A percentile compares a stretch with the other conserved stretches of the same genome.
Conservation (phyloP, 2,113 vertebrate genomes). For the Melanostigma gelatinosum region DNA sequence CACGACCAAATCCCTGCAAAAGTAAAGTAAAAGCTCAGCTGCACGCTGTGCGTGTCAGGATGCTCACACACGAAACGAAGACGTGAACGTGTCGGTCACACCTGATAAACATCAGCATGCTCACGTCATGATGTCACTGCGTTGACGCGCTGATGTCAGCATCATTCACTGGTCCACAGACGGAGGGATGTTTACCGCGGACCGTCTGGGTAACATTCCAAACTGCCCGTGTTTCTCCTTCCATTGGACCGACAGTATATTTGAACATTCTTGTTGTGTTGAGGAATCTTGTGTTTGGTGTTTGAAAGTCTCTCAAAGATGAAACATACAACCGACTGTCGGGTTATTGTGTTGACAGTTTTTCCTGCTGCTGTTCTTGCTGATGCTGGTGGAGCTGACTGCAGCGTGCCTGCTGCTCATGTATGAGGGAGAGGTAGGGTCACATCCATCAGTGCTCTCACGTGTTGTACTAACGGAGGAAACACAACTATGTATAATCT, state of each 20-base stretch:
- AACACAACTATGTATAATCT: neutral
- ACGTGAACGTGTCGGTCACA: neutral
- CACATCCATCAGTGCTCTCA: neutral
- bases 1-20: too few relatives aligned
- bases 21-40: too few relatives aligned
- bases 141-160: neutral
- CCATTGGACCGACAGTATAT: neutral
- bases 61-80: neutral
- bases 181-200: neutral
- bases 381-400: slow-evolving; percentile 86
- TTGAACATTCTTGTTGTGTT: neutral
- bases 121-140: neutral
- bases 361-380: slow-evolving; percentile 86
- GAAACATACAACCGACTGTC: neutral
- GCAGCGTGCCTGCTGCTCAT: slow-evolving; percentile 85
- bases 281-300: neutral
- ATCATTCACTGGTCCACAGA: neutral
- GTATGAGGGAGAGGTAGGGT: slow-evolving; percentile 79
- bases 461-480: neutral
- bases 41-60: neutral
- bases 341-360: slow-evolving; percentile 79
- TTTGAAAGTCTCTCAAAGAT: neutral
- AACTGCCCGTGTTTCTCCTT: too few relatives aligned
- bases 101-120: neutral
- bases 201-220: neutral